Conservation (phyloP, 2,797 vertebrate species). For the Lateolabrax maculatus region DNA sequence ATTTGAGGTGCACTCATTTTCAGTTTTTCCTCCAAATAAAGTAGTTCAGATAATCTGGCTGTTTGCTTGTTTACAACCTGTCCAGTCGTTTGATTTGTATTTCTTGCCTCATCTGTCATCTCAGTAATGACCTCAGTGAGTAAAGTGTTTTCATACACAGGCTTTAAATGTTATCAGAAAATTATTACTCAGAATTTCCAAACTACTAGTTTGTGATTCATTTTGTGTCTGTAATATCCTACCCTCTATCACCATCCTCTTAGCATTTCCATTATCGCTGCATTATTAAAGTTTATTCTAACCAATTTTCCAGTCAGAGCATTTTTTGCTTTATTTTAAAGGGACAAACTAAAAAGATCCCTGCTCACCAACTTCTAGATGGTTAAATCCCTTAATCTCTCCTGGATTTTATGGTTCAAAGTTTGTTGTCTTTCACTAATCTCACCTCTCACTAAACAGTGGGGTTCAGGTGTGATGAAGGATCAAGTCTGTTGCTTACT, state of each 20-base stretch:
- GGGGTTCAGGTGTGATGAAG: conserved; percentile 51
- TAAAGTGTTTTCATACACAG: not conserved
- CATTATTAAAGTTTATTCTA: conserved; percentile 10
- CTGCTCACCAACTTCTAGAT: not conserved
- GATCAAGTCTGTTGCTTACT: conserved; percentile 16
- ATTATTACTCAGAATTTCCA: not conserved
- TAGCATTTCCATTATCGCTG: conserved; percentile 5
- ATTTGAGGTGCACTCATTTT: not conserved
- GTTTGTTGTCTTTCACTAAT: not conserved
- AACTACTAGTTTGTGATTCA: not conserved
- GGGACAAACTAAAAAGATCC: not conserved
- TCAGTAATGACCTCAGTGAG: not conserved
- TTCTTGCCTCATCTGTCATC: not conserved
- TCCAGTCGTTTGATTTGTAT: not conserved
- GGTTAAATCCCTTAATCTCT: conserved; percentile 25
- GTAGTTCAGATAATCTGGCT: not conserved
- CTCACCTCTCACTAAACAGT: conserved; percentile 27
- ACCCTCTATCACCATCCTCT: conserved; percentile 25
- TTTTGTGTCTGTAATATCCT: conserved; percentile 14
- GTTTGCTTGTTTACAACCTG: not conserved
- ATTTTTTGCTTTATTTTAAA: conserved; percentile 4
- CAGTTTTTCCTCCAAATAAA: not conserved
- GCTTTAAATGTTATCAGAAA: not conserved
- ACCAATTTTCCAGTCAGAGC: not conserved
- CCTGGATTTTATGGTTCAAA: conserved; percentile 2